Base-by-base conservation (phyloP, 2,113 vertebrate species). In the Orientallactaga bullata region DNA sequence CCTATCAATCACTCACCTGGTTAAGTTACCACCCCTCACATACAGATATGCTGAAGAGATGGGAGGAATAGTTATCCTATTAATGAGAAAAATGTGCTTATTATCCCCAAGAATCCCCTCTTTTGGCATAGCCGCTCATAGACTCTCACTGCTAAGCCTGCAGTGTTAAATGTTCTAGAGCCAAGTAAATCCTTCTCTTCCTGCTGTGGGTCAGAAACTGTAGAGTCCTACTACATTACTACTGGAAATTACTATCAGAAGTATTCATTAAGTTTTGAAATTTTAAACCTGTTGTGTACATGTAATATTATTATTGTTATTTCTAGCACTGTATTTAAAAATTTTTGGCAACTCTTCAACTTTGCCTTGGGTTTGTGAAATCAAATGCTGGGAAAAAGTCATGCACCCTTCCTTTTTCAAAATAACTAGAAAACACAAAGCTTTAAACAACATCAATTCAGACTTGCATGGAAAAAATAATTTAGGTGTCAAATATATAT, bases 371-470 rank as follows among this genome's bases (percentile, higher is more conserved):
- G 21, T 93, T 88, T 79, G 51, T 87, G 60, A 10, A 60, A 6
- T 28, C 65, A 91, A 30, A 17, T 21, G 3, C 16, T 35, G 13
- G 28, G 17, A 51, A 85, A 90, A 73, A 85, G 24, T 72, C 21
- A 55, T 47, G 82, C 72, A 78, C 30, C 0, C 5, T 77, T 69
- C 24, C 26, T 78, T 81, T 28, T 90, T 80, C 37, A 68, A 68
- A 91, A 80, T 72, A 94, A 84, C 65, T 61, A n/a, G n/a, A n/a
- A n/a, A n/a, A n/a, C n/a, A n/a, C 55, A 51, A 35, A 47, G 65
- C 51, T 85, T 90, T 12, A 92, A 63, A 87, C 7, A 66, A 5
- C 15, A 66, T 39, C 1, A 61, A 58, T 16, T 78, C 5, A 76
- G 55, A 81, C 0, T 23, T 1, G 6, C 28, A 61, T 24, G 26